Conservation (phyloP, 2,797 vertebrate genomes). For the Fistularia tabacaria region DNA sequence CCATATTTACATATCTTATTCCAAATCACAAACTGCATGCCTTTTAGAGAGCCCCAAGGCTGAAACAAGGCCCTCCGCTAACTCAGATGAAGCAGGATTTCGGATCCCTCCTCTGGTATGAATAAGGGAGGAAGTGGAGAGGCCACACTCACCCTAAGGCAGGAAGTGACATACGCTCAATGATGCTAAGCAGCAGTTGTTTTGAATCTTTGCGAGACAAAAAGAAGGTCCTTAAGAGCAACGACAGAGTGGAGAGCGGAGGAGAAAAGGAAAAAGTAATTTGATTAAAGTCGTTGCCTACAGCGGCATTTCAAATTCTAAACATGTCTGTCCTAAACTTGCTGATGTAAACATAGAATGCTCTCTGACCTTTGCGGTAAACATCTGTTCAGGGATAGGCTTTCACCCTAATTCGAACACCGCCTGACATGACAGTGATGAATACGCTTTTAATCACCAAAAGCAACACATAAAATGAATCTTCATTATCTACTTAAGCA, state of each 20-base stretch:
- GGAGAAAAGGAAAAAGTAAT: conserved; percentile 65
- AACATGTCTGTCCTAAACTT: conserved; percentile 73
- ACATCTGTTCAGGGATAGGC: conserved; percentile 74
- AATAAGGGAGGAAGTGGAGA: conserved; percentile 73
- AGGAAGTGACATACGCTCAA: conserved; percentile 76
- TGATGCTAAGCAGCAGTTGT: conserved; percentile 75
- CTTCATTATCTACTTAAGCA: conserved; percentile 66
- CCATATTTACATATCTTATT: conserved; percentile 77
- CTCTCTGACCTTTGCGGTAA: conserved; percentile 76
- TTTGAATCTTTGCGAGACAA: conserved; percentile 72
- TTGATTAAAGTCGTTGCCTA: conserved; percentile 75
- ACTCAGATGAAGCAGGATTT: conserved; percentile 52
- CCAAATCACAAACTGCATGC: conserved; percentile 70
- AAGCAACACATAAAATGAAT: conserved; percentile 71
- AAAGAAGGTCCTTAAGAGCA: conserved; percentile 62
- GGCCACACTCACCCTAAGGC: conserved; percentile 69
- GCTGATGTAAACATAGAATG: conserved; percentile 75
- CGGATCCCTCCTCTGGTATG: conserved; percentile 69
- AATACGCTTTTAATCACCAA: conserved; percentile 74
- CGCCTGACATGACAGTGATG: conserved; percentile 65
- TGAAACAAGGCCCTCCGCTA: conserved; percentile 42
- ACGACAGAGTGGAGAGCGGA: conserved; percentile 29
- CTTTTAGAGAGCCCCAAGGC: conserved; percentile 59
- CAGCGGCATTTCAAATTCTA: conserved; percentile 76
- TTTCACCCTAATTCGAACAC: conserved; percentile 66